Evolutionary conservation across 2,113 vertebrate genomes (phyloP), one percentile per base, ranked within the genome.

Genomic region (Etheostoma cragini): DNA sequence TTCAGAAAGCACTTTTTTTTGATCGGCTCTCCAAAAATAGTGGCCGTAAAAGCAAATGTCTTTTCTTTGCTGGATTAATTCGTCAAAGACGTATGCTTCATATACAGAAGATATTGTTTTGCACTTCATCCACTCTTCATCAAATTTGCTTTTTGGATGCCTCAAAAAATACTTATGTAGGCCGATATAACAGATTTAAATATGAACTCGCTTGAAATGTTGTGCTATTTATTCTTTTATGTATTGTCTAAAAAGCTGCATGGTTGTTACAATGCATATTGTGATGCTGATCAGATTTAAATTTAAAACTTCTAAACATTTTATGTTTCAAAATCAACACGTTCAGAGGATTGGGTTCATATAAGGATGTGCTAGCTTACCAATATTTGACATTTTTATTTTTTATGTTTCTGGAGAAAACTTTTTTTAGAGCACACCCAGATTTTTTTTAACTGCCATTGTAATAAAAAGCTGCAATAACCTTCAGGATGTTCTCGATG

Each of bases 401-500:
- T 74, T 61, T 35, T 15, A 54, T 73, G 16, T 67, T 80, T 80
- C n/a, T 21, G 63, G 13, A 64, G 35, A 46, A 16, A 85, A 77
- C 63, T 74, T 85, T 62, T 30, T 30, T 54, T 17, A 33, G 11
- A 54, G 63, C 19, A 1, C 72, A n/a, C 56, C 30, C 24, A 58
- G 50, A 62, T 62, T 75, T 63, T 22, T 62, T 75, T 63, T 22
- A 47, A 65, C 16, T 47, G 61, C 73, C 70, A 75, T 86, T 81
- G 83, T 78, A 8, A 66, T 85, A 72, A 66, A 72, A 73, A 83
- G 60, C 82, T 52, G 69, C 76, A 72, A 61, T 70, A 79, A 84
- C 84, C 86, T 88, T 76, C 38, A 63, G 88, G 83, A 73, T 63
- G 76, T 74, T 85, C 81, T 82, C 24, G 21, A 47, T 10, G 86